Evolutionary conservation across 2,113 vertebrate species (phyloP).

Genomic region (Hydropotes inermis): DNA sequence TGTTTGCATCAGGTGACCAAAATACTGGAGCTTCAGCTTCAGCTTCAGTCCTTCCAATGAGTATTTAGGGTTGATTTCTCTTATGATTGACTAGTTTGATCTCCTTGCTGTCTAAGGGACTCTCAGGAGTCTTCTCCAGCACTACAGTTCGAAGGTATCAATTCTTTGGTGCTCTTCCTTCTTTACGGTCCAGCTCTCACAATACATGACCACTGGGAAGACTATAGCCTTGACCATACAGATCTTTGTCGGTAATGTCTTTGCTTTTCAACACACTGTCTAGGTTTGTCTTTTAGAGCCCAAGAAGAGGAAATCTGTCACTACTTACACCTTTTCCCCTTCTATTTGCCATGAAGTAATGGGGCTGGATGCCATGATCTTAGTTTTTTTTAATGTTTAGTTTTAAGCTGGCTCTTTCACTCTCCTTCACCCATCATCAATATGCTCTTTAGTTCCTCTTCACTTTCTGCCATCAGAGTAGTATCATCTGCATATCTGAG

Average conservation of each 20-base stretch:
- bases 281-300: not conserved
- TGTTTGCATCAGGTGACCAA: not conserved
- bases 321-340: not conserved
- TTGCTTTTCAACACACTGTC: not conserved
- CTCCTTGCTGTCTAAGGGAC: not conserved
- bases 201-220: not conserved
- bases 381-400: not conserved
- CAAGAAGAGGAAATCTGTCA: not conserved
- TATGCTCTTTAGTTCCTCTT: not conserved
- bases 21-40: not conserved
- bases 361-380: not conserved
- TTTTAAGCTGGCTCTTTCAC: not conserved
- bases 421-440: not conserved
- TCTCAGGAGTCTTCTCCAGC: not conserved
- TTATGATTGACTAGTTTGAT: not conserved
- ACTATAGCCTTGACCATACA: not conserved
- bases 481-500: not conserved
- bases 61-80: not conserved
- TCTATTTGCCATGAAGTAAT: not conserved
- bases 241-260: not conserved
- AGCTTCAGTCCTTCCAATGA: not conserved
- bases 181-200: not conserved
- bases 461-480: not conserved
- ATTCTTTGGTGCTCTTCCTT: not conserved
- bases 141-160: not conserved